These are phyloP conservation scores for Epiblema foenella DNA, from an alignment of 2,888 invertebrate genomes.

Conservation along the genomic window DNA sequence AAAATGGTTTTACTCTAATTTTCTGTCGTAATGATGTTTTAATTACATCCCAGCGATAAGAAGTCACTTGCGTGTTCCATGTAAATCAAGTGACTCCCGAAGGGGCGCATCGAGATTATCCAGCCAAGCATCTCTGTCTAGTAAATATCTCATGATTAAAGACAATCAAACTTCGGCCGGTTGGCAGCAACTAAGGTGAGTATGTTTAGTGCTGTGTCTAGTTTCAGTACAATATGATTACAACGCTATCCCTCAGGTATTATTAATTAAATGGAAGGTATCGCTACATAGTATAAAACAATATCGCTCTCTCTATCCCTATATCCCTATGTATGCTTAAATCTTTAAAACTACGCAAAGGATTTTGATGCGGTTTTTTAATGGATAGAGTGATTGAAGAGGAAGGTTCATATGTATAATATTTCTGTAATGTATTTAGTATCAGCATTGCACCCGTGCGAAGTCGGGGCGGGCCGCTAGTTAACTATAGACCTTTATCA, in stretches of 20 bases:
- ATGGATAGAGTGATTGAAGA: too few relatives aligned
- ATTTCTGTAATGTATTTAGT: too few relatives aligned
- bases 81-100: slow-evolving; percentile 19
- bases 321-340: too few relatives aligned
- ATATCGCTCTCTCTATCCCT: too few relatives aligned
- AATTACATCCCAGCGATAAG: slow-evolving; percentile 21
- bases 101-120: slow-evolving; percentile 15
- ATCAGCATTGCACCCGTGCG: too few relatives aligned
- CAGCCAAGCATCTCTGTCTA: not conserved
- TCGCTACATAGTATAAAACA: too few relatives aligned
- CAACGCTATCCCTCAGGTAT: too few relatives aligned
- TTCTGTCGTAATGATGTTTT: slow-evolving; percentile 19
- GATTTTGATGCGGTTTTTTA: too few relatives aligned
- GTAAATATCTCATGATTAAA: slow-evolving; percentile 23
- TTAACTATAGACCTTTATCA: not conserved
- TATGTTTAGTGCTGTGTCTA: not conserved
- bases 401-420: too few relatives aligned
- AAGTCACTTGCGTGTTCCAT: slow-evolving; percentile 27
- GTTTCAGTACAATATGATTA: not conserved
- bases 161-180: slow-evolving; percentile 17
- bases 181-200: not conserved
- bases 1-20: too few relatives aligned
- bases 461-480: too few relatives aligned
- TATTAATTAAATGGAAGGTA: not conserved
- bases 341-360: too few relatives aligned